Conservation (phyloP, 1,140 invertebrate species). For the Eurytemora carolleeae region DNA sequence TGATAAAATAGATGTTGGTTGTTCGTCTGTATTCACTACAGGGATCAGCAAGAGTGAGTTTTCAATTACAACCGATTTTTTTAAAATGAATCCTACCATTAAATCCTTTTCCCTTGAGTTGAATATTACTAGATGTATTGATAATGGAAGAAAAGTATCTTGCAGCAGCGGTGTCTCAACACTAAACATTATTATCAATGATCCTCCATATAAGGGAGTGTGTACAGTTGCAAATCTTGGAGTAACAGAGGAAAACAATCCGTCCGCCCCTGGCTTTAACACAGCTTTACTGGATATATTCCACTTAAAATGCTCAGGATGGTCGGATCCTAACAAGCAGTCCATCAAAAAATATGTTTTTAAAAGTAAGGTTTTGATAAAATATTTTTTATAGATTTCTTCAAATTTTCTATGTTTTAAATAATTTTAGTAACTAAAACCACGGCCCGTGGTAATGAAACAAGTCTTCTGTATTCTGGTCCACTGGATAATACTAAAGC, state of each 20-base stretch:
- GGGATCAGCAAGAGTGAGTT: neutral
- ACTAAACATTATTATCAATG: constrained; percentile 5
- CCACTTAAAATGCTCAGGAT: neutral
- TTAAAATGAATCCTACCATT: neutral
- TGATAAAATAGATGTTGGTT: neutral
- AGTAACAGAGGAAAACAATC: neutral
- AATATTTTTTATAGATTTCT: too few species aligned
- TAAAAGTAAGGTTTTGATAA: constrained; percentile 6
- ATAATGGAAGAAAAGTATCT: neutral
- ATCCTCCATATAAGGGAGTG: constrained; percentile 2
- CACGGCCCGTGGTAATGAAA: constrained; percentile 1
- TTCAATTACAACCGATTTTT: neutral
- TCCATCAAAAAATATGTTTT: constrained; percentile 8
- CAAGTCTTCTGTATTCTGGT: constrained; percentile 5
- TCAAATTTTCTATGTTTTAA: too few species aligned
- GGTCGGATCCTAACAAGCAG: constrained; percentile 6
- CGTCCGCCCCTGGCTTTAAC: neutral
- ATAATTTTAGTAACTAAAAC: constrained; percentile 4
- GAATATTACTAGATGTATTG: constrained; percentile 3
- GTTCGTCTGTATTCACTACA: neutral
- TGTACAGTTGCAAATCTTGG: neutral
- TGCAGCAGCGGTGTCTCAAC: neutral
- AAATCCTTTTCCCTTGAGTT: constrained; percentile 1
- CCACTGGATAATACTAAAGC: neutral
- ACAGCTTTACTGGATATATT: constrained; percentile 4